These are phyloP conservation scores for Chaetodon trifasciatus DNA, from an alignment of 2,797 vertebrate species.

Conservation along the genomic window DNA sequence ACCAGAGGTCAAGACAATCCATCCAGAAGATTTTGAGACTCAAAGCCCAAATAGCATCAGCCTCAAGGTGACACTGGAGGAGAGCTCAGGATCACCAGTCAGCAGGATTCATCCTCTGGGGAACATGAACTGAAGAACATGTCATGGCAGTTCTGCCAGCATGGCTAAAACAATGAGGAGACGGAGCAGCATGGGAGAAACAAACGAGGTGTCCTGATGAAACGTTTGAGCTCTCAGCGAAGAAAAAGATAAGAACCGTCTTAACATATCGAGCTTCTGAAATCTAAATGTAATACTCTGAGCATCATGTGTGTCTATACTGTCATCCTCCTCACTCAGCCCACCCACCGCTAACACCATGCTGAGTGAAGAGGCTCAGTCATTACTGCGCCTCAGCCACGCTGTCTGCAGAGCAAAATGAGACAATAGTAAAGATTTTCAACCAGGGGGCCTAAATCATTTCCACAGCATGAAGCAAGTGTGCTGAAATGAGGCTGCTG, in stretches of 20 bases:
- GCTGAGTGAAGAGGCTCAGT: conserved; percentile 80
- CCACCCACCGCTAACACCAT: conserved; percentile 69
- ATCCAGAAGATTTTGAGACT: too few species aligned
- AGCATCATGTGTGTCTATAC: conserved; percentile 14
- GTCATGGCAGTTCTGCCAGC: neutral
- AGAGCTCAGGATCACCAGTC: neutral
- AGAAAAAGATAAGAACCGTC: conserved; percentile 28
- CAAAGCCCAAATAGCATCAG: neutral
- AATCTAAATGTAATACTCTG: conserved; percentile 42
- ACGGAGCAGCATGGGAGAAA: neutral
- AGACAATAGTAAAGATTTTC: conserved; percentile 84
- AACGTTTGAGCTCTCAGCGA: conserved; percentile 12
- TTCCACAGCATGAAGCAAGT: conserved; percentile 77
- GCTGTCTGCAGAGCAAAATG: conserved; percentile 81
- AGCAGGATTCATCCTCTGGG: neutral
- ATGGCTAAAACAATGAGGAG: neutral
- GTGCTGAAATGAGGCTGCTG: conserved; percentile 72
- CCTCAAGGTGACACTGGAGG: neutral
- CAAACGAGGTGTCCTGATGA: conserved; percentile 30
- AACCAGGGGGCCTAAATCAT: conserved; percentile 78
- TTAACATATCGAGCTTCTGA: conserved; percentile 37
- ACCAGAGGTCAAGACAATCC: too few species aligned
- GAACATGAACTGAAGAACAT: neutral
- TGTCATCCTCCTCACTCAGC: conserved; percentile 48
- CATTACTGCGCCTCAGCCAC: conserved; percentile 79